Evolutionary conservation across 92 coral and sea anemone species (phyloP).

Genomic region (Metridium senile): DNA sequence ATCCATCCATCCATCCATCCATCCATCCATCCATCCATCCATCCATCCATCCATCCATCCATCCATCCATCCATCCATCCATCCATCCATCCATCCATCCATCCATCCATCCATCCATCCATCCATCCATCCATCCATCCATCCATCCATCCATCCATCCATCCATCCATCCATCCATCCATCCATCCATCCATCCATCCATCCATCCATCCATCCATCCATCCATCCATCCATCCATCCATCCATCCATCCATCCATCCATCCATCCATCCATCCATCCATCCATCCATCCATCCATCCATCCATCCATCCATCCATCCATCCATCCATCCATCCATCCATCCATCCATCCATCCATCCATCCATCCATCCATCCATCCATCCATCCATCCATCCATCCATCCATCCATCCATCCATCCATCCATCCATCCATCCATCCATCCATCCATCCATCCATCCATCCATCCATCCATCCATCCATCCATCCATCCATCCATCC

Average conservation of each 20-base stretch:
- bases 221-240: constrained; percentile 18
- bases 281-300: no score
- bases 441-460: no score
- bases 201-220: not conserved
- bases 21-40: not conserved
- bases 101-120: not conserved
- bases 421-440: no score
- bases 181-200: not conserved
- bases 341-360: not conserved
- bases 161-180: no score
- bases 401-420: not conserved
- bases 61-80: not conserved
- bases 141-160: no score
- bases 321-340: not conserved
- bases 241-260: not conserved
- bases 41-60: not conserved
- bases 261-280: no score
- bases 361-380: constrained; percentile 9
- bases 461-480: no score
- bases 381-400: not conserved
- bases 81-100: not conserved
- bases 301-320: no score
- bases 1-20: not conserved
- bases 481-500: not conserved
- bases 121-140: no score